These are phyloP conservation scores for Heterohyrax brucei DNA, from an alignment of 2,797 vertebrate species.

Conservation along the genomic window DNA sequence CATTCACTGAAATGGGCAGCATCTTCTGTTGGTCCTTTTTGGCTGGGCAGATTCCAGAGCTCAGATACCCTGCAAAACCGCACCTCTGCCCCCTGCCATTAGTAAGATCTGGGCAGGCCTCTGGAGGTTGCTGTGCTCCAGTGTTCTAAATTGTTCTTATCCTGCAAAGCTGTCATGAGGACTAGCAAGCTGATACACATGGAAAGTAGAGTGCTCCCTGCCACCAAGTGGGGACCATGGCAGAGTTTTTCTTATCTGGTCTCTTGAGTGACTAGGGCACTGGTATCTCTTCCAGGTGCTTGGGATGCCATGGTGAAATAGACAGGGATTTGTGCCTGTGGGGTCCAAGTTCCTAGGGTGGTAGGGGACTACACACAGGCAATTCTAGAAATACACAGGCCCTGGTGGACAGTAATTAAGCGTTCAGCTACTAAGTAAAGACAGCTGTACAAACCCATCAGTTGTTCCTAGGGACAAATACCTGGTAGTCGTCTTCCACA, in stretches of 20 bases:
- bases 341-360: neutral
- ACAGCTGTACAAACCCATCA: no score
- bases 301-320: neutral
- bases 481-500: no score
- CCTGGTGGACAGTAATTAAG: no score
- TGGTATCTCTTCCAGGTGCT: neutral
- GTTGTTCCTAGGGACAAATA: no score
- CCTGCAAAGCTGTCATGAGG: no score
- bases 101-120: no score
- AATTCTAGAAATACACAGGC: no score
- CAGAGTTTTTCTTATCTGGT: neutral
- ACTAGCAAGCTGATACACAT: no score
- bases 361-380: neutral
- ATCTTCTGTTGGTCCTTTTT: fast-evolving
- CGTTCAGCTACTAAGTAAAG: no score
- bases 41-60: neutral
- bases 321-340: neutral
- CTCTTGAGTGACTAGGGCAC: neutral
- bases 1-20: neutral
- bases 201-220: no score
- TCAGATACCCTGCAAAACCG: neutral
- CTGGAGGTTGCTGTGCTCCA: no score
- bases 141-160: neutral
- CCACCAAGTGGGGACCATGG: no score
- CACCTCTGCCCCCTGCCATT: neutral